phyloP scores from a whole-genome alignment of 2,888 invertebrate genomes.

The Drosophila anomelani region DNA sequence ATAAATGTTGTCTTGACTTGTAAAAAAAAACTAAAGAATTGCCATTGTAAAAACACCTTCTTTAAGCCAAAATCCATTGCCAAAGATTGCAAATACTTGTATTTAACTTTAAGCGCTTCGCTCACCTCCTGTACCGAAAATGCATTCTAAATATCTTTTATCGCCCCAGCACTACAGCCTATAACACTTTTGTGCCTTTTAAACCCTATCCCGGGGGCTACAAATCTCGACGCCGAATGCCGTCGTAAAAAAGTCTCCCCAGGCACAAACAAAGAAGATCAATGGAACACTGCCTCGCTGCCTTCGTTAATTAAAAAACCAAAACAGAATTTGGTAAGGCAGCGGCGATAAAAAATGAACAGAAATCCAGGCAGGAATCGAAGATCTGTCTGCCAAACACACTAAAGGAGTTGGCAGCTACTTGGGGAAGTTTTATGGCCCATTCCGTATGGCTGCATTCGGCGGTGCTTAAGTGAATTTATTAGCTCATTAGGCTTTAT shows the following conservation, averaged over 20 bases:
- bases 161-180: not conserved
- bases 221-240: conserved; percentile 20
- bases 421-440: conserved; percentile 65
- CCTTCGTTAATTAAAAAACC: conserved; percentile 61
- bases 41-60: not conserved
- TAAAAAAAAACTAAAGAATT: not conserved
- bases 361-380: conserved; percentile 9
- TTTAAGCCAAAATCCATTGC: not conserved
- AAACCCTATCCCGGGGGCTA: conserved; percentile 10
- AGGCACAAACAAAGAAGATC: conserved; percentile 40
- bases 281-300: conserved; percentile 5
- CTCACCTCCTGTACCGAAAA: not conserved
- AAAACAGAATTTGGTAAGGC: conserved; percentile 64
- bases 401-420: conserved; percentile 67
- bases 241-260: conserved; percentile 38
- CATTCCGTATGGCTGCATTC: conserved; percentile 54
- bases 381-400: conserved; percentile 19
- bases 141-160: conserved; percentile 12
- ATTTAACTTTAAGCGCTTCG: not conserved
- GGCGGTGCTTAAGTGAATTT: conserved; percentile 59
- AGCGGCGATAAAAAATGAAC: conserved; percentile 56
- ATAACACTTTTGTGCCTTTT: conserved; percentile 5
- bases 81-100: not conserved
- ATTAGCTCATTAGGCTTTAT: conserved; percentile 77
- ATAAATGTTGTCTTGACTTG: not conserved